Evolutionary conservation across 2,797 vertebrate genomes (phyloP).

Genomic region (Pangasius mekongensis): DNA sequence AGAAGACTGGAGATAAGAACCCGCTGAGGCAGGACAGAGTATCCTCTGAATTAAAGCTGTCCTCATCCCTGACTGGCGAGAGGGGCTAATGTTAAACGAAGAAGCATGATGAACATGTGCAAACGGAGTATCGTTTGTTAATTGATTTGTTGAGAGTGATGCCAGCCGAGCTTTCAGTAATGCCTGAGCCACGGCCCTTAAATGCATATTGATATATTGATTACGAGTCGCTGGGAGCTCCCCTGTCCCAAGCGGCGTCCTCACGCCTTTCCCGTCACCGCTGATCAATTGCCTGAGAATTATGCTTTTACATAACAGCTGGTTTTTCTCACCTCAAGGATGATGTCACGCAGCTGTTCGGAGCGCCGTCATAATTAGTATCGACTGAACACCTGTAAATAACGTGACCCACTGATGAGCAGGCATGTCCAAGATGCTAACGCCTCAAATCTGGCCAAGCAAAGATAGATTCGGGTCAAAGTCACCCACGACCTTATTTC

Average conservation of each 20-base stretch:
- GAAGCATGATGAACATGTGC: constrained; percentile 49
- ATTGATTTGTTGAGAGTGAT: constrained; percentile 62
- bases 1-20: constrained; percentile 55
- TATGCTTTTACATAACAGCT: constrained; percentile 56
- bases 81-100: constrained; percentile 48
- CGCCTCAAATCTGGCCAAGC: constrained; percentile 29
- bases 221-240: constrained; percentile 78
- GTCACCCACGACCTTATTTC: constrained; percentile 41
- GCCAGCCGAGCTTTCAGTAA: constrained; percentile 52
- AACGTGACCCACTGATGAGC: constrained; percentile 37
- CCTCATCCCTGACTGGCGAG: constrained; percentile 20
- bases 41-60: constrained; percentile 21
- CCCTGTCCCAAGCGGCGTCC: constrained; percentile 73
- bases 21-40: constrained; percentile 49
- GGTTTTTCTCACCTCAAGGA: constrained; percentile 47
- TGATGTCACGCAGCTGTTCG: constrained; percentile 42
- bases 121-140: constrained; percentile 59
- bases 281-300: constrained; percentile 56
- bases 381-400: constrained; percentile 44
- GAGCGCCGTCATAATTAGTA: constrained; percentile 22
- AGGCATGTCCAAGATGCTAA: constrained; percentile 41
- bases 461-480: constrained; percentile 52
- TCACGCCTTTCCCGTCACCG: constrained; percentile 50
- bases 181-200: constrained; percentile 67
- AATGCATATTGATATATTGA: constrained; percentile 85